Base-by-base conservation (phyloP, 2,888 invertebrate species). In the Trachelus tabidus region DNA sequence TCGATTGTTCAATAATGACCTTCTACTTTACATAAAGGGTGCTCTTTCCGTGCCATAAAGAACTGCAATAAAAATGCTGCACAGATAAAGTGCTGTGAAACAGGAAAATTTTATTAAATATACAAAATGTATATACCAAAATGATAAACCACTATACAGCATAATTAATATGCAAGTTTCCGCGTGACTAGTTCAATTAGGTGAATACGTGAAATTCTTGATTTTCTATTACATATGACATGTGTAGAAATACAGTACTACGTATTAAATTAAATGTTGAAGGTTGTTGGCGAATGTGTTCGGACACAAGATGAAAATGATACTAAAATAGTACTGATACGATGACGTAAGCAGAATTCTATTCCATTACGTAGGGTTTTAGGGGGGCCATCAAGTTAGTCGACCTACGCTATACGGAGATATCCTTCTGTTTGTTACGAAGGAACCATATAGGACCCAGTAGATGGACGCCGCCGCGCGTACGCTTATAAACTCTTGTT, bases 401-500 rank as follows among this genome's bases (percentile, higher is more conserved):
- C 31, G 30, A 34, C 34, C 71, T 34, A 15, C 9, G 9, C 31
- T 71, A 71, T 35, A 35, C 37, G 23, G 35, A 74, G 35, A 23
- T 37, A 37, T 74, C 34, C n/a, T 34, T 74, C 74, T 30, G 74
- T 74, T 74, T 74, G 74, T 35, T 34, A 30, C 37, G 11, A 12
- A 71, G 31, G 71, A 15, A 34, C 12, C 31, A 34, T 71, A 23
- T 37, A 74, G n/a, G 74, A 12, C 23, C 35, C 35, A 30, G 34
- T 30, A 6, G 35, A 37, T 30, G 11, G 30, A 34, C 74, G 34
- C 23, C 74, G 34, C 23, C 35, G 34, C 35, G 56, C 2, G 56
- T 23, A 3, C 35, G 35, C 74, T 74, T 37, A 74, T 23, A 74
- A 35, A 34, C 23, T 35, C 74, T 34, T 35, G n/a, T 74, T 74